phyloP scores from a whole-genome alignment of 2,888 invertebrate genomes.

The Sarcophaga variegata region DNA sequence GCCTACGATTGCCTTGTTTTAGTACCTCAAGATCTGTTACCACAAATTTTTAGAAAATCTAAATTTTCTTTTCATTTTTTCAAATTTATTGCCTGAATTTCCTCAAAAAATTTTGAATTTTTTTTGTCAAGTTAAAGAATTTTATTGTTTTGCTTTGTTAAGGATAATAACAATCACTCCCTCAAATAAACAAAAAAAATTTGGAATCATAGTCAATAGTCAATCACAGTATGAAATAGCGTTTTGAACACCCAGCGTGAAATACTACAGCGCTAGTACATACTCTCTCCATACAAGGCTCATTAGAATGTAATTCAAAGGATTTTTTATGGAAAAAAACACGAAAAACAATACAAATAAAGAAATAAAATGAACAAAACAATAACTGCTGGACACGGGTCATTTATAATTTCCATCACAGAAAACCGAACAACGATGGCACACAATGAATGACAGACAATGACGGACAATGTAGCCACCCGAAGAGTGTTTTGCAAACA shows the following conservation, averaged over 20 bases:
- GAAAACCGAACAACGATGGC: no score
- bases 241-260: constrained; percentile 46
- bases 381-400: constrained; percentile 64
- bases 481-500: constrained; percentile 67
- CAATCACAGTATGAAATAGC: neutral
- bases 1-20: no score
- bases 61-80: no score
- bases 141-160: constrained; percentile 8
- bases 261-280: neutral
- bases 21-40: no score
- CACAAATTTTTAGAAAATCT: no score
- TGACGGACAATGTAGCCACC: constrained; percentile 55
- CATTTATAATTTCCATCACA: constrained; percentile 47
- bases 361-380: constrained; percentile 39
- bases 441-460: constrained; percentile 8
- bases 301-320: constrained; percentile 63
- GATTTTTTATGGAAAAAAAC: constrained; percentile 52
- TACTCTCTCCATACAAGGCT: constrained; percentile 37
- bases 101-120: no score
- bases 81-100: no score
- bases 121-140: neutral
- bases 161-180: constrained; percentile 49
- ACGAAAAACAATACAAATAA: constrained; percentile 24
- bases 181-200: constrained; percentile 12
- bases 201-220: neutral